Conservation (phyloP, 1,140 invertebrate genomes). For the Drosophila teissieri region DNA sequence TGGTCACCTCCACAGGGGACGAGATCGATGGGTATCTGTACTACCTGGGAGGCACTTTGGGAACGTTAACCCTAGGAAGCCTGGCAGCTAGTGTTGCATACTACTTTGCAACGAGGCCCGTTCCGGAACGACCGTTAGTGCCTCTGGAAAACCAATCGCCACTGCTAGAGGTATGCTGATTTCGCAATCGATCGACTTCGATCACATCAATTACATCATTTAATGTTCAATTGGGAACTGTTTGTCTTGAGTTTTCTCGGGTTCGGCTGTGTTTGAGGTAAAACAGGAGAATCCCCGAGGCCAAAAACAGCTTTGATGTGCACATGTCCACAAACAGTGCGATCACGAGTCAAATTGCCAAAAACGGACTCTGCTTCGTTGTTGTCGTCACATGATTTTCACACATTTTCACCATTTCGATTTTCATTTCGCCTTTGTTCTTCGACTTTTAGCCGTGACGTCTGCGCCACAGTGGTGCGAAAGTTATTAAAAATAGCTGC, state of each 20-base stretch:
- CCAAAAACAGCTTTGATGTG: conserved; percentile 66
- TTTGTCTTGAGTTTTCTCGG: conserved; percentile 5
- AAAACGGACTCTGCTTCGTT: conserved; percentile 55
- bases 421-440: conserved; percentile 49
- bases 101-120: conserved; percentile 90
- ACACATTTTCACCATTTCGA: conserved; percentile 49
- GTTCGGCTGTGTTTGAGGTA: conserved; percentile 54
- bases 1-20: conserved; percentile 85
- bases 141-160: conserved; percentile 90
- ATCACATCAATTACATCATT: conserved; percentile 62
- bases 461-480: conserved; percentile 64
- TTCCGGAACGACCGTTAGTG: conserved; percentile 90
- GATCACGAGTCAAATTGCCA: conserved; percentile 37
- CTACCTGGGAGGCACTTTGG: conserved; percentile 90
- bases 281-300: conserved; percentile 44
- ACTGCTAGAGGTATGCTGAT: conserved; percentile 88
- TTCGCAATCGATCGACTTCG: conserved; percentile 18
- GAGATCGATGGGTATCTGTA: conserved; percentile 91
- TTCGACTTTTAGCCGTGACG: conserved; percentile 61
- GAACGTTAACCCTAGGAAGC: conserved; percentile 90
- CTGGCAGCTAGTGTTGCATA: conserved; percentile 90
- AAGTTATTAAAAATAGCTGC: conserved; percentile 30
- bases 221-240: conserved; percentile 20
- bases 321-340: conserved; percentile 63
- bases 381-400: conserved; percentile 79